A percentile compares a stretch with the other conserved stretches of the same genome.
Conservation (phyloP, 2,797 vertebrate genomes). For the Nannoperca australis region DNA sequence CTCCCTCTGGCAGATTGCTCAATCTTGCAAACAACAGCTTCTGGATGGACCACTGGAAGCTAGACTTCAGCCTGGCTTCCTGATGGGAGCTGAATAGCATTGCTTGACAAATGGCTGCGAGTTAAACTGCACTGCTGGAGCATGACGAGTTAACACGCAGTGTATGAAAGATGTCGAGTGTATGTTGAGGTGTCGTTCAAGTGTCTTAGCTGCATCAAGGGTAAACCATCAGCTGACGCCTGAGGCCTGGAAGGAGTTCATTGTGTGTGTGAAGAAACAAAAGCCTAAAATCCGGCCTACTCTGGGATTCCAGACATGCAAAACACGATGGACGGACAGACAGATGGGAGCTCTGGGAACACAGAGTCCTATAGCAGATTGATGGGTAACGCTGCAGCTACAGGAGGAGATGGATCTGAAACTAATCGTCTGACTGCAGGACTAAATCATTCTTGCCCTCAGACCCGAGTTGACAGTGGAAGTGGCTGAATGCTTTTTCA, state of each 20-base stretch:
- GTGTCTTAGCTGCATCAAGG: background rate
- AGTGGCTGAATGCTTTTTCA: conserved; percentile 30
- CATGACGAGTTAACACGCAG: background rate
- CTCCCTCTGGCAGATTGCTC: background rate
- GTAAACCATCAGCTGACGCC: background rate
- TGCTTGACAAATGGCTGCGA: background rate
- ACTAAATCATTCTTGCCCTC: conserved; percentile 53
- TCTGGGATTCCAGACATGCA: background rate
- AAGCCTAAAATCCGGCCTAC: background rate
- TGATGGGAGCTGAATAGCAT: background rate
- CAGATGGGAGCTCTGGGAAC: background rate
- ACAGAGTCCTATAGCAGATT: conserved; percentile 18
- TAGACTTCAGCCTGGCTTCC: no score
- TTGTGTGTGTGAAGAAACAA: background rate
- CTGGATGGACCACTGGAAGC: no score
- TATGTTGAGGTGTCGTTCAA: background rate
- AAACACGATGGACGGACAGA: background rate
- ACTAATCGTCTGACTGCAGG: conserved; percentile 47
- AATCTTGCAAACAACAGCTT: background rate
- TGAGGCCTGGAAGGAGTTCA: no score
- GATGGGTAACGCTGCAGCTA: conserved; percentile 20
- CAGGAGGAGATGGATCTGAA: conserved; percentile 42
- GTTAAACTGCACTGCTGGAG: background rate
- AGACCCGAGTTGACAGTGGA: conserved; percentile 24
- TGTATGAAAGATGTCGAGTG: no score